Percentiles rank a stretch among this genome's conserved stretches.
Conservation (phyloP, 1,140 invertebrate genomes). For the Drosophila ogumai region DNA sequence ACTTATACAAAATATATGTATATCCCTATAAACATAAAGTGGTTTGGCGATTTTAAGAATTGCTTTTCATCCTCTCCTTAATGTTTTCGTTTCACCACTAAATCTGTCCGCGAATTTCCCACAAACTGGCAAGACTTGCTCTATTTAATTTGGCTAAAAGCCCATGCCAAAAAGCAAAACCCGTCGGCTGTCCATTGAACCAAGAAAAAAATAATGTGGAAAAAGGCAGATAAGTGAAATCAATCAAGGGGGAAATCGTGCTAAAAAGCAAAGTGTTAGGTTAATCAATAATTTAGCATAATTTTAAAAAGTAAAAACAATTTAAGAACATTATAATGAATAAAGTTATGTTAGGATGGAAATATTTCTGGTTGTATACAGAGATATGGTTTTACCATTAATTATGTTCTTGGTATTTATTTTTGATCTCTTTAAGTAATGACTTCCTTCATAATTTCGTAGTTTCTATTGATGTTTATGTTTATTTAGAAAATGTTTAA, state of each 20-base stretch:
- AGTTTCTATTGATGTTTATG: conserved; percentile 2
- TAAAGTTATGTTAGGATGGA: background rate
- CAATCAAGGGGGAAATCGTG: conserved; percentile 57
- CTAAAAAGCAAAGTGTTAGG: conserved; percentile 49
- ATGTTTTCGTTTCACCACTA: conserved; percentile 2
- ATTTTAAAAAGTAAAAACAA: background rate
- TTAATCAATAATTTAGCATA: conserved; percentile 17
- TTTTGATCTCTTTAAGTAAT: conserved; percentile 15
- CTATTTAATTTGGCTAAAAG: conserved; percentile 57
- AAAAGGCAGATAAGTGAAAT: conserved; percentile 16
- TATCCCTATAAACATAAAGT: background rate
- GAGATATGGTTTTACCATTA: background rate
- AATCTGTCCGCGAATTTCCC: conserved; percentile 22
- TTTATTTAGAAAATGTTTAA: background rate
- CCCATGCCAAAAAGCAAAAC: conserved; percentile 32
- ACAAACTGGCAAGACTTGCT: conserved; percentile 16
- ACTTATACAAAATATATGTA: too few relatives aligned
- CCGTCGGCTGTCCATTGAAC: conserved; percentile 19
- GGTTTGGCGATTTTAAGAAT: background rate
- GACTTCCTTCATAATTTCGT: conserved; percentile 7
- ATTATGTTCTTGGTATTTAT: background rate
- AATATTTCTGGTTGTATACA: background rate
- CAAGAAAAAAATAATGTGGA: conserved; percentile 1
- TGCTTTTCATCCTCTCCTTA: background rate
- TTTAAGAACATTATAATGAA: background rate